A percentile compares a stretch with the other conserved stretches of the same genome.
These are phyloP conservation scores for Anorthoa munda DNA, from an alignment of 2,888 invertebrate genomes.

Conservation along the genomic window DNA sequence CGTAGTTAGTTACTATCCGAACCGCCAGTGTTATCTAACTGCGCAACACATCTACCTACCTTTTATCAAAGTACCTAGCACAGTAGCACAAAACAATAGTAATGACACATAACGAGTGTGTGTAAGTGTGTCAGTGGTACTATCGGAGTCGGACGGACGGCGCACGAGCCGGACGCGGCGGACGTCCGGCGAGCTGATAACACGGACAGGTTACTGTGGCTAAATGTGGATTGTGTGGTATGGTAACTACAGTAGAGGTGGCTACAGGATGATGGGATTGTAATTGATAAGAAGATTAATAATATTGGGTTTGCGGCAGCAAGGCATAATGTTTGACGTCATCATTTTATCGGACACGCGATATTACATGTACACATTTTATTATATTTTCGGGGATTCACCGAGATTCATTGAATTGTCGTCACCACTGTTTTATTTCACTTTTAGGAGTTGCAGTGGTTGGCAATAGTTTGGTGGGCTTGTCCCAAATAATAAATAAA, in stretches of 20 bases:
- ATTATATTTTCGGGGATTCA: too few relatives aligned
- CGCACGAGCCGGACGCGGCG: slow-evolving; percentile 58
- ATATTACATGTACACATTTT: too few relatives aligned
- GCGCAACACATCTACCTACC: slow-evolving; percentile 6
- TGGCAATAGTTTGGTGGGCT: too few relatives aligned
- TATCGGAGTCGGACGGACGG: slow-evolving; percentile 42
- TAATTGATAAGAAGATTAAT: not conserved
- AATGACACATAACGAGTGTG: slow-evolving; percentile 47
- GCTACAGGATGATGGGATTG: not conserved
- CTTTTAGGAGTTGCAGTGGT: too few relatives aligned
- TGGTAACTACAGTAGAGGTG: slow-evolving; percentile 8
- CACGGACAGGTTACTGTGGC: slow-evolving; percentile 58
- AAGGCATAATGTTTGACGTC: not conserved
- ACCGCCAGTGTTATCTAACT: not conserved
- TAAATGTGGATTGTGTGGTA: slow-evolving; percentile 5
- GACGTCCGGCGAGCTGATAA: slow-evolving; percentile 66
- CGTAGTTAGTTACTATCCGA: too few relatives aligned
- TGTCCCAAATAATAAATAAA: too few relatives aligned
- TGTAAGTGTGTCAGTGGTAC: slow-evolving; percentile 54
- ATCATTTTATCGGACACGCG: not conserved
- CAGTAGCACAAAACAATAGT: slow-evolving; percentile 40
- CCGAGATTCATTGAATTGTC: too few relatives aligned
- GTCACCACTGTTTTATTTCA: too few relatives aligned
- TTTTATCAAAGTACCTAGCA: not conserved
- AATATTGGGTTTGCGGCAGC: too few relatives aligned